A percentile compares a stretch with the other conserved stretches of the same genome.
phyloP scores from a whole-genome alignment of 92 coral and sea anemone species.

The Parazoanthus swiftii region DNA sequence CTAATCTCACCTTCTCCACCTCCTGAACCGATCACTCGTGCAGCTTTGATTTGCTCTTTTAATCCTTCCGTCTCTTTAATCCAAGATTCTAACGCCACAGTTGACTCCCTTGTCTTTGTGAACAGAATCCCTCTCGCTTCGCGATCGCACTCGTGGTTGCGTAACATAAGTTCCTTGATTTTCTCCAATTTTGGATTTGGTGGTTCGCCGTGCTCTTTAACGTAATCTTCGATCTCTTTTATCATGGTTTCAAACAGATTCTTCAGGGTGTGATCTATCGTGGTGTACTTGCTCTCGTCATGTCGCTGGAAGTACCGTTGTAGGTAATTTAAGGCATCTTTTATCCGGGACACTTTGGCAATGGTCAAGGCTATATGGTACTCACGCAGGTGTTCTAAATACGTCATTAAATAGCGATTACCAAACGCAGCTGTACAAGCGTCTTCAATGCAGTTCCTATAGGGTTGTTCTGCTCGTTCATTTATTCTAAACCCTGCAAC shows the following conservation, averaged over 20 bases:
- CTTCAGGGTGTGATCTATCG: conserved; percentile 51
- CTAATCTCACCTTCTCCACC: too few species aligned
- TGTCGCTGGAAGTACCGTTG: conserved; percentile 58
- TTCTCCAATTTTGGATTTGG: conserved; percentile 63
- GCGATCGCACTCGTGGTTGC: not conserved
- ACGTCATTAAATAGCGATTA: conserved; percentile 75
- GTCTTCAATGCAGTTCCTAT: conserved; percentile 80
- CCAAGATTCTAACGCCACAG: conserved; percentile 76
- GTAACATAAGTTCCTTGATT: conserved; percentile 56
- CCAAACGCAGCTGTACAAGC: conserved; percentile 47
- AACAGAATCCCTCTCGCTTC: conserved; percentile 84
- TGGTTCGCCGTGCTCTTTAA: conserved; percentile 60
- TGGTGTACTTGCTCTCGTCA: conserved; percentile 47
- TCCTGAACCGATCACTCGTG: conserved; percentile 77
- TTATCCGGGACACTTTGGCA: conserved; percentile 69
- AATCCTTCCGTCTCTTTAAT: conserved; percentile 64
- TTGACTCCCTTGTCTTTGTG: conserved; percentile 77
- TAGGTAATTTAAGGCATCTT: conserved; percentile 69
- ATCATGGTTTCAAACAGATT: conserved; percentile 44
- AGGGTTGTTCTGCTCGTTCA: conserved; percentile 63
- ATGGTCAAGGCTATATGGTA: conserved; percentile 81
- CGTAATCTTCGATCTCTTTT: conserved; percentile 34
- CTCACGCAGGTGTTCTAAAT: conserved; percentile 71
- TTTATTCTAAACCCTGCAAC: not conserved
- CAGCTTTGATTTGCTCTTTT: conserved; percentile 53